Evolutionary conservation across 1,140 invertebrate genomes (phyloP), one percentile per base, ranked within the genome.

Genomic region (Pectinophora gossypiella): DNA sequence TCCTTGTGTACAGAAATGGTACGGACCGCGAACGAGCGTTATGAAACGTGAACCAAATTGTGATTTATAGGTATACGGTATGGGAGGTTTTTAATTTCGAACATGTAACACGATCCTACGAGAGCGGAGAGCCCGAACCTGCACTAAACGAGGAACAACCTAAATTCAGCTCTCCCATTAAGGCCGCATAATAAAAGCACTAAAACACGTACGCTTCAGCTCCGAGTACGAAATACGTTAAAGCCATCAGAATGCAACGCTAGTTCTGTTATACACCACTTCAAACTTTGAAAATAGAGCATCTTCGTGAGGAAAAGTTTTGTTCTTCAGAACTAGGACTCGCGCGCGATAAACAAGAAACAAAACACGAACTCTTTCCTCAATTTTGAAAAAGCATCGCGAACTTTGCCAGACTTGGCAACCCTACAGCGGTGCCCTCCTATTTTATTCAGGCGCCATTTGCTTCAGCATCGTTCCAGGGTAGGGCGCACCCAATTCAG

Each of bases 391-490:
- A n/a, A 3, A 7, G 27, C 27, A n/a, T 12, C 27, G 27, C 9
- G 6, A 32, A 32, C 6, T 32, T n/a, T 32, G 1, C n/a, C n/a
- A 32, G 27, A n/a, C 27, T n/a, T 32, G 27, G 9, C 27, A 32
- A 12, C 55, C 35, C 59, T 40, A 16, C 40, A 60, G 51, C 52
- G 60, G 56, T 71, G 64, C 60, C 27, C n/a, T 32, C 27, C 9
- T 79, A 65, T 78, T 69, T 78, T 74, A 81, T 81, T 76, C 71
- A 81, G 64, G 65, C 54, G 45, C 65, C 68, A 75, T 75, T 76
- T 72, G 60, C 69, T 67, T 48, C 62, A 59, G 60, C 69, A 68
- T 48, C 61, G 59, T 53, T 64, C 52, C 49, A 42, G 45, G 52
- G 42, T 45, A 3, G 3, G 38, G 1, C 38, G 10, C 38, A 19